Base-by-base conservation (phyloP, 2,888 invertebrate genomes). In the Dolomedes plantarius region DNA sequence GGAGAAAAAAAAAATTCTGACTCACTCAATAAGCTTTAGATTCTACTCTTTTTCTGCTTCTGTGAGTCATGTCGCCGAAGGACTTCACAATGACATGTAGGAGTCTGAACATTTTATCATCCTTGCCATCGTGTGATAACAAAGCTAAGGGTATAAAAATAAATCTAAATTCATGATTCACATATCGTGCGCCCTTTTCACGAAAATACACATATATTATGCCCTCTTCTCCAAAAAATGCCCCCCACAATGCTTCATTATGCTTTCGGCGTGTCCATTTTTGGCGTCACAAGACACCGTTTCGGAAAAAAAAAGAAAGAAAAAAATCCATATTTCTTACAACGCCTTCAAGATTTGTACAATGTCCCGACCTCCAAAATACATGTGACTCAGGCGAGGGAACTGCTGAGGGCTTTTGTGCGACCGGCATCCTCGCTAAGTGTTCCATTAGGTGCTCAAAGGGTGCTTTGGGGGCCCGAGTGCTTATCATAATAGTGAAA, bases 361-460 rank as follows among this genome's bases (percentile, higher is more conserved):
- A 56, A 29, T 71, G 28, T 46, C 9, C n/a, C n/a, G 46, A 16
- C 41, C 46, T 29, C 29, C 29, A 28, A n/a, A 1, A 62, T 9
- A n/a, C 23, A 31, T 13, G 31, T 68, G 39, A 39, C 56, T 69
- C n/a, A 0, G 28, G 29, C 9, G 28, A 27, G 11, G 29, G 16
- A 32, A 65, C 13, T 39, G 56, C 36, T 19, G 6, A 74, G 39
- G 46, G 27, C 64, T 67, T 62, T 78, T 82, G 69, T 69, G 41
- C 39, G 75, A 64, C 28, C 67, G n/a, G 64, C 64, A 19, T 16
- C 29, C 16, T 11, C 28, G 32, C n/a, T 31, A 23, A 81, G 31
- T 39, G 39, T 41, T 69, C 82, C 75, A 82, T 82, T 75, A 75
- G 75, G 64, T 32, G 6, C 56, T 23, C 39, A 82, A 82, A 74